A percentile compares a stretch with the other conserved stretches of the same genome.
phyloP scores from a whole-genome alignment of 2,797 vertebrate genomes.

The Thamnophis elegans region DNA sequence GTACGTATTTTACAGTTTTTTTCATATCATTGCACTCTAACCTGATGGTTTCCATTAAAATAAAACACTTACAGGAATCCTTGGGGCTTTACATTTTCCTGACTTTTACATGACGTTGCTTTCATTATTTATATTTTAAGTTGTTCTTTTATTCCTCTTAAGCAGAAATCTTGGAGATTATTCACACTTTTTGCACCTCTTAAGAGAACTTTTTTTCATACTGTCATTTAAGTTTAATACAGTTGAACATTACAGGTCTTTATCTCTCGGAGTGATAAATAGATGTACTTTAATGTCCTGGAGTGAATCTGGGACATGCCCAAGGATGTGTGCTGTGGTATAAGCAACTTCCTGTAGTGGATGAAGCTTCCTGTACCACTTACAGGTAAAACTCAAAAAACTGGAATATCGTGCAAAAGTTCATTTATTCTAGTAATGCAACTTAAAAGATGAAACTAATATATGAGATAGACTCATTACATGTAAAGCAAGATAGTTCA shows the following conservation, averaged over 20 bases:
- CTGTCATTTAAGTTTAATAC: not conserved
- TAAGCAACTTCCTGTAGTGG: not conserved
- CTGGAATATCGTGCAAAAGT: no score
- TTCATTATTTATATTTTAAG: not conserved
- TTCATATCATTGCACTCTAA: not conserved
- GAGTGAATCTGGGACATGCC: not conserved
- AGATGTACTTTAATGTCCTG: not conserved
- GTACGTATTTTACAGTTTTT: not conserved
- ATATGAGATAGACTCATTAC: no score
- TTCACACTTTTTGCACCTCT: not conserved
- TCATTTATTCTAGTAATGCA: no score
- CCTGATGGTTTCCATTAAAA: not conserved
- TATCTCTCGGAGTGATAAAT: not conserved
- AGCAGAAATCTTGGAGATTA: not conserved
- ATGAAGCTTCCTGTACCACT: not conserved
- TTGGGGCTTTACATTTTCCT: not conserved
- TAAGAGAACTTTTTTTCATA: no score
- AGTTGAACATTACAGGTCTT: not conserved
- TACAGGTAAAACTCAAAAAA: no score
- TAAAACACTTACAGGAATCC: not conserved
- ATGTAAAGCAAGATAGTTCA: no score
- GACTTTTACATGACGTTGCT: not conserved
- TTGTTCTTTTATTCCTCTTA: not conserved
- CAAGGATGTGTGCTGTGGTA: not conserved
- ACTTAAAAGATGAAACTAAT: no score